Base-by-base conservation (phyloP, 2,888 invertebrate species). In the Acanthosepion lycidas region DNA sequence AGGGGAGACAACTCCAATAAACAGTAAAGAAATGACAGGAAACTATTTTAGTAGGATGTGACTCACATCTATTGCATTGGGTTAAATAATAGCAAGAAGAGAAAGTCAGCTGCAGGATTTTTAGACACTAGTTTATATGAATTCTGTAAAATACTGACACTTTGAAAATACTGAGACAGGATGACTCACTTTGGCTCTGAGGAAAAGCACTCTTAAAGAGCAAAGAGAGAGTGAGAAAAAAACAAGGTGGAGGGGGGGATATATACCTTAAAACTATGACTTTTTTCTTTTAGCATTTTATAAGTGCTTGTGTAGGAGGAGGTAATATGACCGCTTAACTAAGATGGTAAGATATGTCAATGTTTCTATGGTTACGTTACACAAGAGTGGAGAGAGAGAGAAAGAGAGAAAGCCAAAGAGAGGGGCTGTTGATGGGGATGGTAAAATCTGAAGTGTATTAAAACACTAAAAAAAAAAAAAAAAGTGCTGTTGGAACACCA, bases 301-400 rank as follows among this genome's bases (percentile, higher is more conserved):
- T 78, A 15, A n/a, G 78, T n/a, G 78, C n/a, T n/a, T n/a, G 78
- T n/a, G 78, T 78, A 78, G 78, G 78, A 78, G 78, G n/a, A 33
- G 78, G 78, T 78, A 78, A 78, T 78, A 33, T 78, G 78, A 78
- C 78, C 78, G 78, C n/a, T 33, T 78, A 78, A 78, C 78, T 33
- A 78, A 78, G 78, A 78, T 78, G 78, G 78, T 78, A 78, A 78
- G 78, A 78, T 78, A 78, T 78, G 78, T 78, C 78, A 78, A n/a
- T 20, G 78, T 78, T 78, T 78, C 78, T 33, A 78, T 78, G 78
- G 78, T 78, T 78, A 78, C 78, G 78, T 78, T 78, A 78, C 78
- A 78, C 78, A 78, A 78, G 78, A 78, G n/a, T 78, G 78, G 78
- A 78, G 78, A 78, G 78, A 78, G 33, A 78, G 15, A 64, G 6